A percentile compares a stretch with the other conserved stretches of the same genome.
These are phyloP conservation scores for Nomada hirtipes DNA, from an alignment of 2,888 invertebrate genomes.

Conservation along the genomic window DNA sequence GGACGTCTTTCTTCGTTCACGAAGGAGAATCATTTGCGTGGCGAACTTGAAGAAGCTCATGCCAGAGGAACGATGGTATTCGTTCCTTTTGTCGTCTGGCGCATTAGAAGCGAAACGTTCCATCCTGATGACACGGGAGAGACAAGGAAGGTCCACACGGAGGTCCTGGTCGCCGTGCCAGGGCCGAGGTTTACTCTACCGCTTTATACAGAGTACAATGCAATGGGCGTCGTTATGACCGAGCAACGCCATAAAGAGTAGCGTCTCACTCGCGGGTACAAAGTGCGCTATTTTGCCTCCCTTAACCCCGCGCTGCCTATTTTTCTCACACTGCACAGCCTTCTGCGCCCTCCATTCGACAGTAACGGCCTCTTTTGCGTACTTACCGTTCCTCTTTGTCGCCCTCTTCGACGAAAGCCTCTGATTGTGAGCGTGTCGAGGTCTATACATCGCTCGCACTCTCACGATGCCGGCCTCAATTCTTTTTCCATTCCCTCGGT, in stretches of 20 bases:
- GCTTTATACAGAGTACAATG: conserved; percentile 75
- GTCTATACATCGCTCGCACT: conserved; percentile 22
- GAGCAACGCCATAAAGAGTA: conserved; percentile 75
- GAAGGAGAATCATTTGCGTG: conserved; percentile 50
- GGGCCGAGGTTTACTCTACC: conserved; percentile 57
- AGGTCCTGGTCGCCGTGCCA: conserved; percentile 64
- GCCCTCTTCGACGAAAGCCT: conserved; percentile 19
- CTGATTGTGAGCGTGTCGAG: conserved; percentile 29
- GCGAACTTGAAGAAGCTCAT: conserved; percentile 22
- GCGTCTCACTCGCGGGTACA: conserved; percentile 74
- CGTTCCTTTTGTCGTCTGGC: conserved; percentile 73
- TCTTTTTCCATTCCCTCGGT: not conserved
- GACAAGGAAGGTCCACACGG: conserved; percentile 21
- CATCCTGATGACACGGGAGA: conserved; percentile 13
- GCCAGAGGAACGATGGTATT: conserved; percentile 63
- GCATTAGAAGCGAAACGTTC: conserved; percentile 61
- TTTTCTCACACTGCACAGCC: conserved; percentile 44
- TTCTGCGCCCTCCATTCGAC: conserved; percentile 31
- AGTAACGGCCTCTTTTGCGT: conserved; percentile 47
- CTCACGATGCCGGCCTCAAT: not conserved
- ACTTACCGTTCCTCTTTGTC: conserved; percentile 25
- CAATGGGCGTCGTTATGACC: conserved; percentile 76
- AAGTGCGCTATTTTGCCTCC: conserved; percentile 76
- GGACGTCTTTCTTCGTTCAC: conserved; percentile 23
- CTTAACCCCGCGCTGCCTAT: conserved; percentile 46